Base-by-base conservation (phyloP, 2,113 vertebrate genomes). In the Chaetops frenatus region DNA sequence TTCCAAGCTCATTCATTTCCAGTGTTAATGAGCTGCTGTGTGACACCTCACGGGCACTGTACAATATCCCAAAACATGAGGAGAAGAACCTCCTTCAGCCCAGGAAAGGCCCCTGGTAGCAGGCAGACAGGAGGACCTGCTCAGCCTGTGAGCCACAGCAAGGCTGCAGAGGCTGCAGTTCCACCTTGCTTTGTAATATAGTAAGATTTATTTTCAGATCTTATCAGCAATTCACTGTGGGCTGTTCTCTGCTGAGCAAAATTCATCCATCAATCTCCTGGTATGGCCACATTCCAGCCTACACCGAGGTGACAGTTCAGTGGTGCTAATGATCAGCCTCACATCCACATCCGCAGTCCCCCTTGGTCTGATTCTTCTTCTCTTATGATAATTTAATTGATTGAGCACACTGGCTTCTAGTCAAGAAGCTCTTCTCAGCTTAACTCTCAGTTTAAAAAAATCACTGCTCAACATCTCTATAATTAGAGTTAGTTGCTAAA, bases 361-460 rank as follows among this genome's bases (percentile, higher is more conserved):
- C 40, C 72, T 80, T 73, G 86, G 79, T 93, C 29, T 67, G 42
- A 54, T 77, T 86, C 93, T 86, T 93, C 81, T 58, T 96, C 92
- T 95, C 64, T 95, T 93, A 92, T 80, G 94, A 88, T 97, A 88
- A 96, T 97, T 97, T 95, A 96, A 97, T 96, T 91, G 94, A 96
- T 93, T 81, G 7, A 56, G n/a, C 81, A 65, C n/a, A 10, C 76
- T 31, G 33, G 88, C 96, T 95, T 62, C 73, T 61, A 82, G 95
- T 96, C 96, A 96, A 95, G 86, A 83, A 92, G 80, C 85, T 86
- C 90, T 96, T 86, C 96, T 86, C 87, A 96, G 96, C 92, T 96
- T 92, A 94, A 94, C 81, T 96, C 88, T 95, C 54, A 25, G 81
- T 91, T 91, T 35, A 58, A 81, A 88, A 88, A 91, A 92, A 86